Conservation (phyloP, 1,140 invertebrate genomes). For the Musca vetustissima region DNA sequence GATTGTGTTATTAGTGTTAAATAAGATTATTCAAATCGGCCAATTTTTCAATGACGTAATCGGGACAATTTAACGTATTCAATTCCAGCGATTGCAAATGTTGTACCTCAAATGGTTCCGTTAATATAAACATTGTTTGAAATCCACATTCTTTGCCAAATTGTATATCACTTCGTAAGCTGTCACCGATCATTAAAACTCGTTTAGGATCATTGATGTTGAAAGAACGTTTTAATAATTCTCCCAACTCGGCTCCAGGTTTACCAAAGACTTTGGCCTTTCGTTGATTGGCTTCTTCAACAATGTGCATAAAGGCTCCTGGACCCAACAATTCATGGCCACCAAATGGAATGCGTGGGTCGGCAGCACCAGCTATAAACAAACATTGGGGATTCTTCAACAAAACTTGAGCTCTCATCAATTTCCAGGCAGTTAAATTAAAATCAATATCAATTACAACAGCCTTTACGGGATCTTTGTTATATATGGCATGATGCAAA, state of each 20-base stretch:
- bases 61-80: constrained; percentile 43
- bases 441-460: constrained; percentile 57
- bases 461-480: constrained; percentile 55
- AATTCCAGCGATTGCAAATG: constrained; percentile 26
- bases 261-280: constrained; percentile 59
- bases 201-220: constrained; percentile 56
- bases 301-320: constrained; percentile 58
- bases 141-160: constrained; percentile 61
- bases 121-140: constrained; percentile 60
- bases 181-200: constrained; percentile 65
- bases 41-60: constrained; percentile 54
- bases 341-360: constrained; percentile 55
- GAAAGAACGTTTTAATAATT: constrained; percentile 51
- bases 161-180: constrained; percentile 61
- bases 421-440: constrained; percentile 53
- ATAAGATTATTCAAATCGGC: constrained; percentile 35
- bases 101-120: constrained; percentile 53
- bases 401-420: constrained; percentile 55
- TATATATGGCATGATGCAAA: constrained; percentile 44
- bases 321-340: constrained; percentile 54
- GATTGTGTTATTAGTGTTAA: not conserved
- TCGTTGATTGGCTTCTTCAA: constrained; percentile 55
- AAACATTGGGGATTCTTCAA: constrained; percentile 52
- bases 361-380: constrained; percentile 56
- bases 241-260: constrained; percentile 58